Evolutionary conservation across 2,888 invertebrate genomes (phyloP).

Genomic region (Sarcophaga variegata): DNA sequence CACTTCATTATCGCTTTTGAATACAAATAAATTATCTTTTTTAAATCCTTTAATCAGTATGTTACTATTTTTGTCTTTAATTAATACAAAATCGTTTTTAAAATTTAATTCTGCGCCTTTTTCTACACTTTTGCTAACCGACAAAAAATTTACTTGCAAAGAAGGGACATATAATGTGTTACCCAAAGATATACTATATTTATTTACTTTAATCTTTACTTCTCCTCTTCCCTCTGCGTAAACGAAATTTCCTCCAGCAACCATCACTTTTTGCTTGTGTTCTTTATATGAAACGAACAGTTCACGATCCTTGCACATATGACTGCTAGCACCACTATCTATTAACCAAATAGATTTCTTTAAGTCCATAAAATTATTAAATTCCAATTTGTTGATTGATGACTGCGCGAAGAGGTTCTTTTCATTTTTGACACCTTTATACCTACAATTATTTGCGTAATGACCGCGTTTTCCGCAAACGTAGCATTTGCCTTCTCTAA

Average conservation of each 20-base stretch:
- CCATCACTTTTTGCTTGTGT: too few relatives aligned
- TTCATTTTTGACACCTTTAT: background rate
- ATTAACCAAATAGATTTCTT: too few relatives aligned
- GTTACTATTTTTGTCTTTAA: conserved; percentile 22
- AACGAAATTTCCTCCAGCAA: conserved; percentile 18
- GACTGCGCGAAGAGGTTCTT: background rate
- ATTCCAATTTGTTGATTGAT: background rate
- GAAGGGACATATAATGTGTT: conserved; percentile 29
- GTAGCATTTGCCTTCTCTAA: background rate
- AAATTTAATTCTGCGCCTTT: conserved; percentile 43
- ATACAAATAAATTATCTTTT: conserved; percentile 54
- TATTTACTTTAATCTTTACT: conserved; percentile 39
- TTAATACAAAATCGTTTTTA: conserved; percentile 30
- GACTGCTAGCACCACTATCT: too few relatives aligned
- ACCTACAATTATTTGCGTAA: background rate
- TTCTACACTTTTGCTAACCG: conserved; percentile 46
- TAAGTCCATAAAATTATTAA: background rate
- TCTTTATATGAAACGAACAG: too few relatives aligned
- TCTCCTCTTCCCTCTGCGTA: conserved; percentile 31
- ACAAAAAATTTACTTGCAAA: conserved; percentile 58
- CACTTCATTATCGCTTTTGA: background rate
- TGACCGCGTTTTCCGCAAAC: background rate
- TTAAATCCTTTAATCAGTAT: conserved; percentile 41
- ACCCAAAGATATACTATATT: background rate
- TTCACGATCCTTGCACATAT: too few relatives aligned